A percentile compares a stretch with the other conserved stretches of the same genome.
Evolutionary conservation across 2,113 vertebrate genomes (phyloP).

Genomic region (Phoxinus phoxinus): DNA sequence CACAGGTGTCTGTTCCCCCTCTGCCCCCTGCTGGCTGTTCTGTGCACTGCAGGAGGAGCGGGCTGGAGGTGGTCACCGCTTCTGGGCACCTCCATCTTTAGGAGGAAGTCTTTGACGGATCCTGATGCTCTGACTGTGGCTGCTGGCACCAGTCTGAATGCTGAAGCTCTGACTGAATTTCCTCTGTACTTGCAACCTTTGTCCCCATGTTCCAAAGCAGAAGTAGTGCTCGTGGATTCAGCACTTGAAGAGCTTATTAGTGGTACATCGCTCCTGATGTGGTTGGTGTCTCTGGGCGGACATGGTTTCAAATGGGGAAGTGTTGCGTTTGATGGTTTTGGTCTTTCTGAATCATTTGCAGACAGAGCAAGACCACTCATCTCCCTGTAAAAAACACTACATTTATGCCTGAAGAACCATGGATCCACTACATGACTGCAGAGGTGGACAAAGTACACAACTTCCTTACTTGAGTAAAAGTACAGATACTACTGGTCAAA

Average conservation of each 20-base stretch:
- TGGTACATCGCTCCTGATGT: not conserved
- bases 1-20: conserved; percentile 29
- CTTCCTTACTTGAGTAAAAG: too few relatives aligned
- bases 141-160: conserved; percentile 20
- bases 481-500: too few relatives aligned
- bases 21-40: conserved; percentile 52
- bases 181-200: not conserved
- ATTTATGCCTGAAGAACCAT: not conserved
- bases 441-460: too few relatives aligned
- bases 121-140: not conserved
- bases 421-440: not conserved
- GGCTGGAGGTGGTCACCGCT: conserved; percentile 34
- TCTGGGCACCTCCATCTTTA: not conserved
- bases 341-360: not conserved
- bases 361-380: too few relatives aligned
- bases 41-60: conserved; percentile 55
- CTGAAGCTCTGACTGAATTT: not conserved
- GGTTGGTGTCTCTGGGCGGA: not conserved
- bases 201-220: not conserved
- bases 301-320: conserved; percentile 25
- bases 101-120: not conserved
- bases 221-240: not conserved
- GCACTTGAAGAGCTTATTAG: not conserved
- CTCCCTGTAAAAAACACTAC: conserved; percentile 3
- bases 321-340: not conserved